Conservation (phyloP, 2,113 vertebrate species). For the Mungos mungo region DNA sequence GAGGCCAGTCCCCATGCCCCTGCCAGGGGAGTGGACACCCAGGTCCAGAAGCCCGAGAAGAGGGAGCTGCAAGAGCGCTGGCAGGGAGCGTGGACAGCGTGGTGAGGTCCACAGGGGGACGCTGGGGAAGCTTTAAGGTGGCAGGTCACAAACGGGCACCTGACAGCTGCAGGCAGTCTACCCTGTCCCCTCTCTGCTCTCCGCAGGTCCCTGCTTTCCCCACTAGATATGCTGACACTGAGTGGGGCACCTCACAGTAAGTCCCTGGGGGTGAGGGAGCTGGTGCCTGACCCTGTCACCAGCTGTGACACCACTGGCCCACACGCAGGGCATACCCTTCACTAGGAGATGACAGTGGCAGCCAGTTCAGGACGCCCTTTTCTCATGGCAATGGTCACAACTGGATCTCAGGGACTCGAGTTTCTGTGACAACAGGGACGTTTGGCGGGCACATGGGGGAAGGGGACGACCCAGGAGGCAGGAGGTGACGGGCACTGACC, state of each 20-base stretch:
- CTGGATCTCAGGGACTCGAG: neutral
- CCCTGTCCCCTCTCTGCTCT: neutral
- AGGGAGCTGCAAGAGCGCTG: rapidly evolving
- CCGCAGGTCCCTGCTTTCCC: neutral
- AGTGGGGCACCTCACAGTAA: neutral
- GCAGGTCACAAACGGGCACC: neutral
- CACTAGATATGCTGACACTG: neutral
- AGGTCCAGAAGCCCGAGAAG: neutral
- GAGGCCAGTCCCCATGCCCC: neutral
- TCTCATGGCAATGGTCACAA: neutral
- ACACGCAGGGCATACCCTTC: neutral
- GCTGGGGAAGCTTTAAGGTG: neutral
- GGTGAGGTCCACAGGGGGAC: neutral
- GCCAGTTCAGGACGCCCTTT: neutral
- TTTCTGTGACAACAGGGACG: neutral
- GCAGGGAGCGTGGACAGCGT: neutral
- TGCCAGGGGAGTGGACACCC: neutral
- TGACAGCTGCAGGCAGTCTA: neutral
- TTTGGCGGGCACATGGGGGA: neutral
- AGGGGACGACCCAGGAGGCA: neutral
- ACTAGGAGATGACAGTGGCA: neutral
- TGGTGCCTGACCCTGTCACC: neutral
- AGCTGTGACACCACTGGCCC: neutral
- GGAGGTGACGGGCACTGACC: neutral
- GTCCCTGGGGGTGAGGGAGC: neutral